These are phyloP conservation scores for Perdita meconis DNA, from an alignment of 2,888 invertebrate genomes.

Conservation along the genomic window DNA sequence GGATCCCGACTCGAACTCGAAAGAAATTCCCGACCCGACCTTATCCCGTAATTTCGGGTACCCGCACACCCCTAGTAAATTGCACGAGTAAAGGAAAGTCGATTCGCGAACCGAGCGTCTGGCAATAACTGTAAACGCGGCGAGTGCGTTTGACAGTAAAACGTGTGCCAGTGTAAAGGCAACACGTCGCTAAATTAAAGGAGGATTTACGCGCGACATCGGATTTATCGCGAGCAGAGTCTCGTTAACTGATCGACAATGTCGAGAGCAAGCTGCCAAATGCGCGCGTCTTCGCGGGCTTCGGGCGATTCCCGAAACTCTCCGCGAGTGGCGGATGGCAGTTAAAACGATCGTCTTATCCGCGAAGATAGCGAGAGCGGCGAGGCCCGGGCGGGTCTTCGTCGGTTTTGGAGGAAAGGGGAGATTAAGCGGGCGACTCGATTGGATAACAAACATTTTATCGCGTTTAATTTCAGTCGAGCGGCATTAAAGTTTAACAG, in stretches of 20 bases:
- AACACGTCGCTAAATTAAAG: constrained; percentile 59
- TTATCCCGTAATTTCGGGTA: background rate
- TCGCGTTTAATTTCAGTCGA: constrained; percentile 82
- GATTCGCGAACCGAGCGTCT: background rate
- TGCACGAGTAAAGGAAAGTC: constrained; percentile 3
- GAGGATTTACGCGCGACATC: constrained; percentile 56
- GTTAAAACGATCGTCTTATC: constrained; percentile 60
- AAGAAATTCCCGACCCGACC: too few species aligned
- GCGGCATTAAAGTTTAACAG: constrained; percentile 83
- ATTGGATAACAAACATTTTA: constrained; percentile 84
- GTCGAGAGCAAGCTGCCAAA: constrained; percentile 51
- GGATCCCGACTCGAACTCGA: too few species aligned
- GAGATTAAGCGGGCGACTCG: constrained; percentile 69
- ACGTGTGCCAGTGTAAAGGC: constrained; percentile 50
- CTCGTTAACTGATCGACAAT: constrained; percentile 62
- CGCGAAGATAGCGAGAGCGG: constrained; percentile 55
- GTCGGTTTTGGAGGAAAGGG: background rate
- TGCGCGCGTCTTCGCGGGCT: constrained; percentile 32
- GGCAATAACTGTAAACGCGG: constrained; percentile 30
- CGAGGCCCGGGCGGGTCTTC: constrained; percentile 19
- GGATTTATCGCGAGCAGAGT: constrained; percentile 58
- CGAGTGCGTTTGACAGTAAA: constrained; percentile 13
- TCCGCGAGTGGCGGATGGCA: constrained; percentile 28
- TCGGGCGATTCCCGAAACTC: constrained; percentile 28
- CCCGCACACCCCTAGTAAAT: background rate